Evolutionary conservation across 2,888 invertebrate genomes (phyloP), one percentile per base, ranked within the genome.

Genomic region (Athetis lepigone): DNA sequence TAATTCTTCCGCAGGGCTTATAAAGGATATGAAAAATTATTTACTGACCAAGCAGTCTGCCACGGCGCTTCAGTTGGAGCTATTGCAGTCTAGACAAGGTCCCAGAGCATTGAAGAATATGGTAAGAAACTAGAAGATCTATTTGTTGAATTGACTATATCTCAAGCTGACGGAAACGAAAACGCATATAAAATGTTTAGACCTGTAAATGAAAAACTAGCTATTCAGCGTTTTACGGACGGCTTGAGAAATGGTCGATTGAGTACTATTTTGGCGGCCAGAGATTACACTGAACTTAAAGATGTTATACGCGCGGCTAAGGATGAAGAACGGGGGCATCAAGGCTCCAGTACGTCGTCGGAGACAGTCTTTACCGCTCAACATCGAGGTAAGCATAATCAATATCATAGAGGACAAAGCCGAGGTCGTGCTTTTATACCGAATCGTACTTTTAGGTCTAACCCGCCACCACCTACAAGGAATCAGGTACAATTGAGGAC

Each of bases 131-230:
- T 57, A 13, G 39, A 36, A 5, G 27, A 57, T 5, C 25, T 57
- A 19, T 57, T 57, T 27, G 49, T 57, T 18, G 57, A 57, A 21
- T 40, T 57, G 13, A 57, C 49, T 27, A 49, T 57, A 47, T 57
- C 49, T 25, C 47, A 57, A 40, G 49, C 57, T 47, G 45, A 56
- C 2, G 56, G 56, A 13, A 40, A 57, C 3, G 39, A 29, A 57
- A n/a, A 46, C 6, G 36, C 27, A 19, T 49, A 47, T 40, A 49
- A 18, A 47, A 29, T 49, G 8, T 40, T 46, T 37, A 25, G 40
- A 47, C 47, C 57, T 29, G 21, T 59, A 13, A 59, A 59, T 37
- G 59, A 59, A 51, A 59, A 59, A 39, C 13, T 43, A 21, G 58
- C 50, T 11, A 50, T 43, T 25, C 27, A 50, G 16, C 25, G 49